These are phyloP conservation scores for Empidonax alnorum DNA, from an alignment of 2,113 vertebrate genomes.

Conservation along the genomic window DNA sequence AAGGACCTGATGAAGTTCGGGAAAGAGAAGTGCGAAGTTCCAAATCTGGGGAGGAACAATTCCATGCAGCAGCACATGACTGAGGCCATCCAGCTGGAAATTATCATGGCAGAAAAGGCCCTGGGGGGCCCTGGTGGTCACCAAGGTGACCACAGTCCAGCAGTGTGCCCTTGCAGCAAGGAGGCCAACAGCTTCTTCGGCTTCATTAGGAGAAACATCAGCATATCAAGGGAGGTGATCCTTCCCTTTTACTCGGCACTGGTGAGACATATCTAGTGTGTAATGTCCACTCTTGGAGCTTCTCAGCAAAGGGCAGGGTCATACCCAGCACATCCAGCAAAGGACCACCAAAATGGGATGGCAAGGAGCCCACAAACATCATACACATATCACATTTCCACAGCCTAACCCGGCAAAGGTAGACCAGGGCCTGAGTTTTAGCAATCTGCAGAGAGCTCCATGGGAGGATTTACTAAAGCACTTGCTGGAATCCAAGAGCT, in stretches of 20 bases:
- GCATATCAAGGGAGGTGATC: neutral
- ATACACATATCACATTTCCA: neutral
- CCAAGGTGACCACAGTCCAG: neutral
- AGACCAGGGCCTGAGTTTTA: neutral
- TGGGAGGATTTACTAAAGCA: neutral
- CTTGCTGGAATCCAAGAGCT: neutral
- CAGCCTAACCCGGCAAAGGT: neutral
- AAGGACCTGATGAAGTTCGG: neutral
- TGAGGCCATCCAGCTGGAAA: neutral
- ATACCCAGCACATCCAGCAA: neutral
- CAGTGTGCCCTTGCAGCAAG: neutral
- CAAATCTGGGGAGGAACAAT: neutral
- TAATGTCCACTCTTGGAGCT: neutral
- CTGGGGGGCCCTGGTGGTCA: neutral
- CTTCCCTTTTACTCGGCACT: neutral
- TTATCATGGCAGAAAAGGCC: neutral
- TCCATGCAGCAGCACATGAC: neutral
- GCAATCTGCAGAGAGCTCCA: neutral
- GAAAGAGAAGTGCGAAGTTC: neutral
- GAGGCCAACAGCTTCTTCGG: accelerated
- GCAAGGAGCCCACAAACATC: neutral
- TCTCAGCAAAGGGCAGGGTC: neutral
- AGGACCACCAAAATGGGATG: neutral
- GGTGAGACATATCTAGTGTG: neutral
- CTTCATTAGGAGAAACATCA: neutral